These are phyloP conservation scores for Micropoecilia bifurca DNA, from an alignment of 2,797 vertebrate genomes.

Conservation along the genomic window DNA sequence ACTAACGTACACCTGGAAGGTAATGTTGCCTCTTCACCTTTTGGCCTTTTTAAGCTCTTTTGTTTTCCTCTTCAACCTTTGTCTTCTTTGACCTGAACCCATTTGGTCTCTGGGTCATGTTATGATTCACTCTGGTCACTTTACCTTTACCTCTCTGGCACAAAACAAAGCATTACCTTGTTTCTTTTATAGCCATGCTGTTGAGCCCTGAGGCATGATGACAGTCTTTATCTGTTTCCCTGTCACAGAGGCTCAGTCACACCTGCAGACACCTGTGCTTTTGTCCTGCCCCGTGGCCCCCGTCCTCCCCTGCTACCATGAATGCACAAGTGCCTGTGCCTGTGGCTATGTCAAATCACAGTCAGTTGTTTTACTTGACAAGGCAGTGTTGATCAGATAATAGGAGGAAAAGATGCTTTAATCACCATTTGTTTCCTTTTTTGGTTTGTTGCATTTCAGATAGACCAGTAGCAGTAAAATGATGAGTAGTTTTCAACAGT, in stretches of 20 bases:
- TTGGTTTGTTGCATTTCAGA: conserved; percentile 20
- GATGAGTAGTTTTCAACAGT: background rate
- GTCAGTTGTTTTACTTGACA: conserved; percentile 57
- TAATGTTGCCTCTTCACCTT: conserved; percentile 70
- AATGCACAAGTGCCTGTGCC: conserved; percentile 45
- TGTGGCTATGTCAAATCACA: conserved; percentile 62
- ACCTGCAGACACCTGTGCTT: conserved; percentile 84
- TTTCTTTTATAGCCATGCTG: conserved; percentile 57
- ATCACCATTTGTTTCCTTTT: conserved; percentile 59
- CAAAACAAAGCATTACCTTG: conserved; percentile 63
- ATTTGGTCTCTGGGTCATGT: conserved; percentile 64
- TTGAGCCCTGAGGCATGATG: conserved; percentile 54
- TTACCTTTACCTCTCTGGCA: conserved; percentile 43
- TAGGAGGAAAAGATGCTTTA: conserved; percentile 50
- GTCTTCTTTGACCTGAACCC: conserved; percentile 66
- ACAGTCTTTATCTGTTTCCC: conserved; percentile 55
- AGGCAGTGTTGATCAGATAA: conserved; percentile 65
- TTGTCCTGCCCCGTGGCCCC: conserved; percentile 66
- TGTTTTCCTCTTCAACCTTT: conserved; percentile 54
- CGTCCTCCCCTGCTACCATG: conserved; percentile 7
- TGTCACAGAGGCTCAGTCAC: conserved; percentile 63
- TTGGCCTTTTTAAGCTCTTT: conserved; percentile 60
- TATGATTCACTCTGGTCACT: conserved; percentile 64
- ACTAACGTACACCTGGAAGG: conserved; percentile 20
- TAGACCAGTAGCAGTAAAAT: background rate